Base-by-base conservation (phyloP, 1,140 invertebrate species). In the Melipona quadrifasciata region DNA sequence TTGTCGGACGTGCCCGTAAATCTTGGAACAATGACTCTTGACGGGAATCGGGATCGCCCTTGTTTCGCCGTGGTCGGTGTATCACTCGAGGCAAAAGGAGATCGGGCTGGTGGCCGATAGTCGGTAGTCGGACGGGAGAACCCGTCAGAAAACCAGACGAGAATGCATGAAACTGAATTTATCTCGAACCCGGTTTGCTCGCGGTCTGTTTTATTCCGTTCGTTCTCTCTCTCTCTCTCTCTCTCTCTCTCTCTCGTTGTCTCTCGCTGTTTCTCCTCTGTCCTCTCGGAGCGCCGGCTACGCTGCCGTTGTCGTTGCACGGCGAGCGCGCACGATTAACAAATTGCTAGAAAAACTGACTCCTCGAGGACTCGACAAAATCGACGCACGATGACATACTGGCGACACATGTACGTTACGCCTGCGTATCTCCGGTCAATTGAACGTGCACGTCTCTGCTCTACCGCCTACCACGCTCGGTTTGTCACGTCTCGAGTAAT, bases 311-410 rank as follows among this genome's bases (percentile, higher is more conserved):
- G n/a, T n/a, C 31, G 31, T 31, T 31, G 31, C 31, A 31, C 31
- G 31, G 2, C 31, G 31, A 31, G 91, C 85, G 88, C 85, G 89
- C 87, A 87, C 87, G 91, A 93, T 92, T 93, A 93, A 93, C 91
- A 93, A 93, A 93, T 93, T 93, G 91, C 74, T 87, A 83, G 90
- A 93, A 93, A 93, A 93, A 93, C 87, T 91, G 90, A 92, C 88
- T 72, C 86, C 39, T 39, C 76, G 86, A 79, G 87, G 79, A 82
- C 83, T 88, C 85, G 81, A 77, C 57, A 86, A 87, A 85, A 82
- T 88, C 87, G 81, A 85, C 75, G 73, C 70, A 85, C 82, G 84
- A 90, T 87, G 82, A 86, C 89, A 84, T 85, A 90, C 90, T 75
- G 86, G 51, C 55, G 72, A 86, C 82, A 77, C 80, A 78, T 84